phyloP scores from a whole-genome alignment of 2,113 vertebrate genomes.

The Orientallactaga bullata region DNA sequence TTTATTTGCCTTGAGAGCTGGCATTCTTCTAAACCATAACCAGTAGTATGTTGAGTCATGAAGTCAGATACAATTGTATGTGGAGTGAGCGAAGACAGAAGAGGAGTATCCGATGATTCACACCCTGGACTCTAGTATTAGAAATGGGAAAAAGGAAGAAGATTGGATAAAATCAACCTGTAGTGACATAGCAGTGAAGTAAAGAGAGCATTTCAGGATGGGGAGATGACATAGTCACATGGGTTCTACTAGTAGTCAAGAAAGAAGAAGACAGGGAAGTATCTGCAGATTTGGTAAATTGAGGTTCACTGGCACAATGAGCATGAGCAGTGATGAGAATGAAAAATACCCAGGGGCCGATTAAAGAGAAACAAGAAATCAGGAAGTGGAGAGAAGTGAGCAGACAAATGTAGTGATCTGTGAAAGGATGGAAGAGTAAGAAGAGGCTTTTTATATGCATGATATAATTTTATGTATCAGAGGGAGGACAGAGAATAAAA shows the following conservation, averaged over 20 bases:
- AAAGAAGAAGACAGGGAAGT: background rate
- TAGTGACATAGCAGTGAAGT: background rate
- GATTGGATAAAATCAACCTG: background rate
- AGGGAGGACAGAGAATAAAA: background rate
- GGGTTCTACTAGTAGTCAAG: background rate
- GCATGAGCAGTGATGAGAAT: background rate
- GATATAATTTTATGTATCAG: background rate
- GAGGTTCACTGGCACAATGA: background rate
- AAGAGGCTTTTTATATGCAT: background rate
- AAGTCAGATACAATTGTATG: background rate
- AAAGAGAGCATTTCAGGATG: background rate
- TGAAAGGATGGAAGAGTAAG: background rate
- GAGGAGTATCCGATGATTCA: background rate
- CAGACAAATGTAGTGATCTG: background rate
- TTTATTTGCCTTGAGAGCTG: background rate
- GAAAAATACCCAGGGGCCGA: background rate
- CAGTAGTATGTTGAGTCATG: background rate
- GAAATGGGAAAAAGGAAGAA: background rate
- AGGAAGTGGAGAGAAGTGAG: background rate
- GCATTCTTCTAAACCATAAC: background rate
- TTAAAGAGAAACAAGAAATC: background rate
- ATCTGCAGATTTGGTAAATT: background rate
- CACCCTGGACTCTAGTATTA: background rate
- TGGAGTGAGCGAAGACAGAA: background rate
- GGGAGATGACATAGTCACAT: background rate